Percentiles rank a stretch among this genome's conserved stretches.
These are phyloP conservation scores for Fragum sueziense DNA, from an alignment of 2,888 invertebrate species.

Conservation along the genomic window DNA sequence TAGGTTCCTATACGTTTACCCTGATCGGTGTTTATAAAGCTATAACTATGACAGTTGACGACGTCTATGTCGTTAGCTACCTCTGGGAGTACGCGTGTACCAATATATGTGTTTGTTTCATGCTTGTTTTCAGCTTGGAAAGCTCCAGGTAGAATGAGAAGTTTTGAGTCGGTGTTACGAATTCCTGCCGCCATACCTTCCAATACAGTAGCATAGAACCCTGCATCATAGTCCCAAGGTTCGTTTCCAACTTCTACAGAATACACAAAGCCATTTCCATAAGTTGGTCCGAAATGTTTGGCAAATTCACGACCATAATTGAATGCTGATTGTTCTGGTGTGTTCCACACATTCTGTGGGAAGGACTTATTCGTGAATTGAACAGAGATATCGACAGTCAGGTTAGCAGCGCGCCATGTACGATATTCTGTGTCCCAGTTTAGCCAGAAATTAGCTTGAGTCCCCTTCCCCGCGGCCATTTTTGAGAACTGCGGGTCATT, in stretches of 20 bases:
- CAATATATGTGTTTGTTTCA: conserved; percentile 65
- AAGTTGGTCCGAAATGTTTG: conserved; percentile 66
- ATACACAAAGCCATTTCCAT: conserved; percentile 62
- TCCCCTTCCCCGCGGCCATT: conserved; percentile 67
- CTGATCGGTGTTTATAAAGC: conserved; percentile 56
- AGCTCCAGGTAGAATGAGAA: conserved; percentile 66
- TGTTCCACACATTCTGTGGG: conserved; percentile 62
- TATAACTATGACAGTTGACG: conserved; percentile 69
- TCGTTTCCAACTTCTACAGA: conserved; percentile 72
- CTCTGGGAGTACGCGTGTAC: conserved; percentile 62
- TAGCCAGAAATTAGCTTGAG: conserved; percentile 66
- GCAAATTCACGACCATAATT: conserved; percentile 67
- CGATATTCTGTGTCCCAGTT: conserved; percentile 73
- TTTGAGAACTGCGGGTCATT: conserved; percentile 59
- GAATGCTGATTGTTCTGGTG: conserved; percentile 57
- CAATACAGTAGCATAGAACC: conserved; percentile 64
- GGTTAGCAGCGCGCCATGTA: conserved; percentile 61
- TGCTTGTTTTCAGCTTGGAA: conserved; percentile 69
- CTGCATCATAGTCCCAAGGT: conserved; percentile 70
- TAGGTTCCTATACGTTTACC: conserved; percentile 63
- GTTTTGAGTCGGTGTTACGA: conserved; percentile 54
- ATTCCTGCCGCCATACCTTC: conserved; percentile 68
- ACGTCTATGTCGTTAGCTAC: conserved; percentile 60
- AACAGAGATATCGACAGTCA: conserved; percentile 65
- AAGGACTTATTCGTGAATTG: conserved; percentile 67